A percentile compares a stretch with the other conserved stretches of the same genome.
phyloP scores from a whole-genome alignment of 2,113 vertebrate genomes.

The Melanerpes formicivorus region DNA sequence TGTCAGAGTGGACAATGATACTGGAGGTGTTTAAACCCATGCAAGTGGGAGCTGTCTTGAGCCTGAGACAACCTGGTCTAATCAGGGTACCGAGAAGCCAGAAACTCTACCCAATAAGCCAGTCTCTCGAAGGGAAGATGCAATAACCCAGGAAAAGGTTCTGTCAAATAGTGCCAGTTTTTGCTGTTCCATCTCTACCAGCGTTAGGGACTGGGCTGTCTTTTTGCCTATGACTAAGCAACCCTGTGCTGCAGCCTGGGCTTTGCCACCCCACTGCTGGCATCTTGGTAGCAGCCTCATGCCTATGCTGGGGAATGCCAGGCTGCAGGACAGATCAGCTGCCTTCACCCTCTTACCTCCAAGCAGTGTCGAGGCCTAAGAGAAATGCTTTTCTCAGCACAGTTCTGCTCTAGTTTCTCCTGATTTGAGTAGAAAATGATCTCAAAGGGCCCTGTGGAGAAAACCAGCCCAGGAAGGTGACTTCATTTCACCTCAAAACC shows the following conservation, averaged over 20 bases:
- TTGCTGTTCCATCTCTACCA: neutral
- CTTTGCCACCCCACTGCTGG: neutral
- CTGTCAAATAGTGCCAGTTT: constrained; percentile 1
- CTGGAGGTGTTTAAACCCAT: neutral
- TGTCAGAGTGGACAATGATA: neutral
- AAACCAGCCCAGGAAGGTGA: constrained; percentile 53
- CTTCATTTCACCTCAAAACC: constrained; percentile 63
- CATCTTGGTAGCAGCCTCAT: neutral
- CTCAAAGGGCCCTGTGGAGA: neutral
- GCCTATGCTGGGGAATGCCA: neutral
- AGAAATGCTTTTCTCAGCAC: constrained; percentile 54
- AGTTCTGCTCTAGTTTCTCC: constrained; percentile 55
- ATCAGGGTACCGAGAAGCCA: neutral
- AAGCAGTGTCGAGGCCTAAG: neutral
- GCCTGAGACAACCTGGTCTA: neutral
- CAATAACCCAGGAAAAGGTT: neutral
- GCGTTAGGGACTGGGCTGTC: neutral
- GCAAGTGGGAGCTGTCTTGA: neutral
- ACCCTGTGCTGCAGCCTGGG: neutral
- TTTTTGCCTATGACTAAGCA: neutral
- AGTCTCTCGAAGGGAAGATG: neutral
- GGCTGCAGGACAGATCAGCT: neutral
- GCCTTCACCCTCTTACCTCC: neutral
- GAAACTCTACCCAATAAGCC: neutral
- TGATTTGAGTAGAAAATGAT: constrained; percentile 13